Evolutionary conservation across 2,888 invertebrate species (phyloP).

Genomic region (Strigamia transsilvanica): DNA sequence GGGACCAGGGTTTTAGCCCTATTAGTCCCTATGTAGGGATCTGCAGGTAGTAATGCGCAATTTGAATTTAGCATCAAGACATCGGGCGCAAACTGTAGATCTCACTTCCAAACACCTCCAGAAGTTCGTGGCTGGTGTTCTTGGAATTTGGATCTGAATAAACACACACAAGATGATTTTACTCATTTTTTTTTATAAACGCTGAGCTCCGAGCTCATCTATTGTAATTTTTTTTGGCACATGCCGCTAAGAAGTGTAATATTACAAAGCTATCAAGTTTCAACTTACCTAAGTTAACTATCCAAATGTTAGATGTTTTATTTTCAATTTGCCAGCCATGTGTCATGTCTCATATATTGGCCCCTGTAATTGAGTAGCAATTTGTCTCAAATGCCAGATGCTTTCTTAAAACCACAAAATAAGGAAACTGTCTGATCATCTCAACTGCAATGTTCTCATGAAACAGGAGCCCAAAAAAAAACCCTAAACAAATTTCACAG

Average conservation of each 20-base stretch:
- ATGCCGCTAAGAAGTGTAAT: not conserved
- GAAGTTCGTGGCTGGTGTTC: no score
- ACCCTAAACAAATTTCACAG: not conserved
- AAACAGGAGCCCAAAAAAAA: not conserved
- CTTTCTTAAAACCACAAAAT: conserved; percentile 22
- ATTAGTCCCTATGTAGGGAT: no score
- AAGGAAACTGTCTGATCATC: conserved; percentile 25
- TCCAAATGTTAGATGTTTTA: not conserved
- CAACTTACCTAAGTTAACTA: not conserved
- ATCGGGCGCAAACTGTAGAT: no score
- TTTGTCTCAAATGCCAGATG: conserved; percentile 35
- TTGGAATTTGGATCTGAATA: no score
- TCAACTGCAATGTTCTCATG: not conserved
- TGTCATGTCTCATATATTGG: not conserved
- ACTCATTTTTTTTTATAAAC: no score
- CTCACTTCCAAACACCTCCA: no score
- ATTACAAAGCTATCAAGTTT: not conserved
- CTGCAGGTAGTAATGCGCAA: no score
- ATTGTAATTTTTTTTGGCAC: not conserved
- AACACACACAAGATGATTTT: no score
- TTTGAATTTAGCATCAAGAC: no score
- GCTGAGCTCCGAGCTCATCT: no score
- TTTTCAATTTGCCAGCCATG: conserved; percentile 13
- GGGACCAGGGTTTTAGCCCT: no score
- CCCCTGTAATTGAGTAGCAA: conserved; percentile 38